phyloP scores from a whole-genome alignment of 2,888 invertebrate species.

The Pyrrhia umbra region DNA sequence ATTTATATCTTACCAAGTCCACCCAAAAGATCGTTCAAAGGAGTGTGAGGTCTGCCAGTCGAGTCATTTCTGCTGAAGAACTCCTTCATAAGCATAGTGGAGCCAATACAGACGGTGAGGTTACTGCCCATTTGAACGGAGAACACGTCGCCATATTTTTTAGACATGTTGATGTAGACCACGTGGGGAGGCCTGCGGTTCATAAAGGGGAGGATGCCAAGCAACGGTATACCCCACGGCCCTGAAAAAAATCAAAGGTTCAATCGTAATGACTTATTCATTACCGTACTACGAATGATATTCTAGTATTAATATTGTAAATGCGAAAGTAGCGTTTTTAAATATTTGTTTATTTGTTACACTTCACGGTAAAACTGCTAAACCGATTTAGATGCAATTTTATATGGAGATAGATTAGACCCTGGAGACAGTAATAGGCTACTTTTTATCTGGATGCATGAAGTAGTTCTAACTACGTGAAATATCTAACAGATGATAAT shows the following conservation, averaged over 20 bases:
- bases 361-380: no score
- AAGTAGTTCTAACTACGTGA: no score
- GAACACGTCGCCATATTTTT: constrained; percentile 93
- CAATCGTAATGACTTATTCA: background rate
- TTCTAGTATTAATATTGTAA: no score
- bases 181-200: constrained; percentile 93
- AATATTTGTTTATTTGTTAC: no score
- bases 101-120: constrained; percentile 94
- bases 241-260: constrained; percentile 86
- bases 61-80: constrained; percentile 94
- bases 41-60: constrained; percentile 94
- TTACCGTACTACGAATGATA: background rate
- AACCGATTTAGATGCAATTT: no score
- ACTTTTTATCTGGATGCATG: no score
- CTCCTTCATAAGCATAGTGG: constrained; percentile 93
- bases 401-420: no score
- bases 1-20: constrained; percentile 93
- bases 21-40: constrained; percentile 94
- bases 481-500: no score
- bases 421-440: no score
- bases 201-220: constrained; percentile 94
- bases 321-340: no score
- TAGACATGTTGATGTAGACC: constrained; percentile 93
- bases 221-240: constrained; percentile 94
- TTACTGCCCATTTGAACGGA: constrained; percentile 94